Base-by-base conservation (phyloP, 2,113 vertebrate genomes). In the Vidua macroura region DNA sequence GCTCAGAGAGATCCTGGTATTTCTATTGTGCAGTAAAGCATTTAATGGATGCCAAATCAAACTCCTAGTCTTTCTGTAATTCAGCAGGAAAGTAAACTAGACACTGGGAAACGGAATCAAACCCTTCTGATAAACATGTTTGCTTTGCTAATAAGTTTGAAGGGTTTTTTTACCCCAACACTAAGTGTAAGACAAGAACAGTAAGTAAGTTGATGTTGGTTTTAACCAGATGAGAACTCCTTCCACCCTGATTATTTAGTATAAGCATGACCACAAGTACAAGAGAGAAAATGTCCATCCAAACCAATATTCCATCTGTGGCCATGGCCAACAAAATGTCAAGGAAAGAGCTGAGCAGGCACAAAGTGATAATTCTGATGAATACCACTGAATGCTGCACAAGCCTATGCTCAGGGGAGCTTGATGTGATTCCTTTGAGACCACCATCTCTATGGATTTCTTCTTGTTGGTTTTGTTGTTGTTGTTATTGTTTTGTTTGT, bases 21-120 rank as follows among this genome's bases (percentile, higher is more conserved):
- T 86, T 95, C 80, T 84, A 58, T 93, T 95, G 77, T 92, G 49
- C 64, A 39, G 22, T 78, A 90, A 88, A 91, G 15, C 83, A 93
- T 96, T 96, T 88, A 88, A 68, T 43, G 43, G 68, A 76, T 94
- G 95, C 90, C 95, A 96, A 90, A 73, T 96, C 88, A 96, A 96
- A 93, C 93, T 88, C 75, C 85, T 85, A 58, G 69, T 52, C 60
- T 91, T 84, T 89, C 44, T 84, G 66, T 89, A 79, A 68, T 67
- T 53, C 46, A 82, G 44, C 28, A 75, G 52, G 33, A 96, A 88
- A 70, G 90, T 88, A 90, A 96, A 88, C 52, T 77, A 80, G 84
- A 75, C 60, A 59, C 31, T 73, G 55, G 53, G 93, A 93, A 93
- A 74, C 4, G 67, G 81, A 95, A 84, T 63, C 68, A 91, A 88